phyloP scores from a whole-genome alignment of 2,113 vertebrate genomes.

The Eudyptes chrysolophus region DNA sequence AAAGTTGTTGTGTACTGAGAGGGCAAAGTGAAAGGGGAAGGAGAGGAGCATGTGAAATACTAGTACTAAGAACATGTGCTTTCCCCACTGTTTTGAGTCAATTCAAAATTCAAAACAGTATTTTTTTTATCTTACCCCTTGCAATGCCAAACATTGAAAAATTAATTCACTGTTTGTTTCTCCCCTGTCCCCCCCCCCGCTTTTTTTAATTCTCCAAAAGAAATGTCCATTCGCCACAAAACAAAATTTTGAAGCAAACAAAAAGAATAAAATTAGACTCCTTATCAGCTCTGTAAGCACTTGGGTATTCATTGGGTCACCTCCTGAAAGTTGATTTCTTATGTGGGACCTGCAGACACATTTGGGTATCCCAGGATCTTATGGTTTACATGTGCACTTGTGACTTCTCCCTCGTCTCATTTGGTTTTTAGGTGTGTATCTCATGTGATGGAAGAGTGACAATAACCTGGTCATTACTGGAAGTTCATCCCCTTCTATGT shows the following conservation, averaged over 20 bases:
- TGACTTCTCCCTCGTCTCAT: neutral
- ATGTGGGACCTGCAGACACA: neutral
- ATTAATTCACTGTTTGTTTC: neutral
- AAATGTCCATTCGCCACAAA: neutral
- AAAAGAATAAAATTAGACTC: neutral
- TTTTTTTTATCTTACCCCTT: neutral
- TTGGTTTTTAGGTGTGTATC: neutral
- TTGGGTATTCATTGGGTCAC: accelerated
- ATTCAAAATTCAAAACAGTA: neutral
- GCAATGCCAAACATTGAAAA: neutral
- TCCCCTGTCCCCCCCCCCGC: accelerated
- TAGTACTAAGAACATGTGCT: neutral
- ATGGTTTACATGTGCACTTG: neutral
- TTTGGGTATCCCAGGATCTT: neutral
- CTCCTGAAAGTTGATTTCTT: neutral
- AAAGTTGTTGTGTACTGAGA: neutral
- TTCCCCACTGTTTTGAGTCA: neutral
- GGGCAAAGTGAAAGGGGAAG: neutral
- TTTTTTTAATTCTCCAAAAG: neutral
- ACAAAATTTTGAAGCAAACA: neutral
- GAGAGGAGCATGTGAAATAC: neutral
- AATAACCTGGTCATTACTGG: neutral
- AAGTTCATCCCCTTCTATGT: neutral
- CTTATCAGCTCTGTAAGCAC: neutral
- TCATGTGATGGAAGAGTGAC: neutral